phyloP scores from a whole-genome alignment of 2,888 invertebrate genomes.

The Calameuta filiformis region DNA sequence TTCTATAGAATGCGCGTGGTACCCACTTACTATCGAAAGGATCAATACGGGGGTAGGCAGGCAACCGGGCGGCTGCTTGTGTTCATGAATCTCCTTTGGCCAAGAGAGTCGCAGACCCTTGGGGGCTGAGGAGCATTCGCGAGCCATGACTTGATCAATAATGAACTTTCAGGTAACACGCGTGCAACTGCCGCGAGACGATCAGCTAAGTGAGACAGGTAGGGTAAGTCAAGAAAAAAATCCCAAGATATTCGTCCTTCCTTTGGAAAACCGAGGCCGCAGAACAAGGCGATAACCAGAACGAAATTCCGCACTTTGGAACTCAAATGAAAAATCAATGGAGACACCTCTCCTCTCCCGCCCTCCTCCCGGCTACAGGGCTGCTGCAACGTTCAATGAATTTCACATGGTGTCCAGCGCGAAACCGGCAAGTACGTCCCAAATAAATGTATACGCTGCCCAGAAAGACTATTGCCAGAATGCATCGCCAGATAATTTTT shows the following conservation, averaged over 20 bases:
- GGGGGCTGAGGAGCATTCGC: not conserved
- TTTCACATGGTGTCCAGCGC: not conserved
- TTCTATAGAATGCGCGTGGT: constrained; percentile 41
- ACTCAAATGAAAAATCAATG: not conserved
- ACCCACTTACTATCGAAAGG: constrained; percentile 56
- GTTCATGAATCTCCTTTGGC: constrained; percentile 38
- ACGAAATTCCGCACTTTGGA: not conserved
- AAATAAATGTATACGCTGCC: not conserved
- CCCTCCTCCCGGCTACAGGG: no score
- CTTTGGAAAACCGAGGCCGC: not conserved
- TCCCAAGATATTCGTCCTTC: not conserved
- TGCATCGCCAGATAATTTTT: not conserved
- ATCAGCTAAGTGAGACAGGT: not conserved
- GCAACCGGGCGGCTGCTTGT: constrained; percentile 37
- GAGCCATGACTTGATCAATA: not conserved
- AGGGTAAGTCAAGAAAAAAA: not conserved
- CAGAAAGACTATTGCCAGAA: not conserved
- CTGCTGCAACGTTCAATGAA: not conserved
- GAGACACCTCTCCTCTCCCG: not conserved
- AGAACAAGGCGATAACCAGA: not conserved
- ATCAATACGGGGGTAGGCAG: constrained; percentile 53
- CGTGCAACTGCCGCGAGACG: not conserved
- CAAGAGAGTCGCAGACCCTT: not conserved
- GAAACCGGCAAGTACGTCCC: not conserved
- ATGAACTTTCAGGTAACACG: not conserved